Conservation (phyloP, 2,888 invertebrate genomes). For the Rotaria macrura region DNA sequence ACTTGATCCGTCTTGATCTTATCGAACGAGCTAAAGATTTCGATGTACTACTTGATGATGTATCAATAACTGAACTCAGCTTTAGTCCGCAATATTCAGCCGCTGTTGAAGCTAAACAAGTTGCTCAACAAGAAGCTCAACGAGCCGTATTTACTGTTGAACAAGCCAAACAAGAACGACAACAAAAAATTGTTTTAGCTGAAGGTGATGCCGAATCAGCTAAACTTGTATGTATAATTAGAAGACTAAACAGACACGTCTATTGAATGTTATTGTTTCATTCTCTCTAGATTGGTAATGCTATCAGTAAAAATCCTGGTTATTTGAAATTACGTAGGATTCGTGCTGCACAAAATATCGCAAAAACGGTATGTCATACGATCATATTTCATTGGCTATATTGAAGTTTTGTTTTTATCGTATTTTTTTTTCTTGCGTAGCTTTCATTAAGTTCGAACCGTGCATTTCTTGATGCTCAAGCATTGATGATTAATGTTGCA, state of each 20-base stretch:
- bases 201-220: slow-evolving; percentile 99
- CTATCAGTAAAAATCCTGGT: slow-evolving; percentile 86
- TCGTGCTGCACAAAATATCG: slow-evolving; percentile 89
- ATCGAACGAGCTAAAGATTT: slow-evolving; percentile 93
- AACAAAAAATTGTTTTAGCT: slow-evolving; percentile 96
- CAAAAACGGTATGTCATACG: slow-evolving; percentile 65
- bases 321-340: slow-evolving; percentile 93
- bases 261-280: neutral
- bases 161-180: slow-evolving; percentile 87
- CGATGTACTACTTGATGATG: slow-evolving; percentile 94
- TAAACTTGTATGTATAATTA: slow-evolving; percentile 57
- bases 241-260: neutral
- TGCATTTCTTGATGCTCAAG: slow-evolving; percentile 28
- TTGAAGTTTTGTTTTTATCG: too few species aligned
- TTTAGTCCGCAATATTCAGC: slow-evolving; percentile 92
- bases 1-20: slow-evolving; percentile 76
- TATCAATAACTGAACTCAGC: slow-evolving; percentile 91
- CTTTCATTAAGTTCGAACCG: slow-evolving; percentile 26
- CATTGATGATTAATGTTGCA: slow-evolving; percentile 32
- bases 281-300: slow-evolving; percentile 65
- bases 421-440: neutral
- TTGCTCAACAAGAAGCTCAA: slow-evolving; percentile 96
- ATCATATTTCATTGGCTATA: too few species aligned
- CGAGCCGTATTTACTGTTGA: slow-evolving; percentile 95
- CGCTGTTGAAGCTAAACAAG: slow-evolving; percentile 93